These are phyloP conservation scores for Chelon labrosus DNA, from an alignment of 2,797 vertebrate species.

Conservation along the genomic window DNA sequence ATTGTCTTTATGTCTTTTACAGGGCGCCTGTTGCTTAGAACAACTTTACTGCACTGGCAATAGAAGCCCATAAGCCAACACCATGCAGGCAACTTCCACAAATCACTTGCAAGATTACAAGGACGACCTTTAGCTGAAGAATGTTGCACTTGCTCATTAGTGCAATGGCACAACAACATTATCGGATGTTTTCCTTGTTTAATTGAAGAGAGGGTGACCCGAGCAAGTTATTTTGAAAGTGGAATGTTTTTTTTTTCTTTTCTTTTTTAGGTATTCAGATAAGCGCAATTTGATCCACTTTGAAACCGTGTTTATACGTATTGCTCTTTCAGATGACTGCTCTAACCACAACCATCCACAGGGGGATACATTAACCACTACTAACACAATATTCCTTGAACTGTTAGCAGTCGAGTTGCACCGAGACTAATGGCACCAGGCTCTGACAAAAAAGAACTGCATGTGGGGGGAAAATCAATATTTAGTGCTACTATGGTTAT, in stretches of 20 bases:
- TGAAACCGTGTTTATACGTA: neutral
- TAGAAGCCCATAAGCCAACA: slow-evolving; percentile 38
- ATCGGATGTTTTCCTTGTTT: neutral
- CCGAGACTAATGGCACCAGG: too few relatives aligned
- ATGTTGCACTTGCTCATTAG: neutral
- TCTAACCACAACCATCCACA: neutral
- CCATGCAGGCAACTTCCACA: slow-evolving; percentile 7
- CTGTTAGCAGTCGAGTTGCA: neutral
- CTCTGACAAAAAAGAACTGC: too few relatives aligned
- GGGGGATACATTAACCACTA: neutral
- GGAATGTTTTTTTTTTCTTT: too few relatives aligned
- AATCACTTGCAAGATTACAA: slow-evolving; percentile 12
- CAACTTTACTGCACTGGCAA: slow-evolving; percentile 12
- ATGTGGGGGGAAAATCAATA: neutral
- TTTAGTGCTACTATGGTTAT: neutral
- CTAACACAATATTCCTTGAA: neutral
- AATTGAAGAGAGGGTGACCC: neutral
- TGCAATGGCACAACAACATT: neutral
- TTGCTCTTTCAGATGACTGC: neutral
- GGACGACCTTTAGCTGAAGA: neutral
- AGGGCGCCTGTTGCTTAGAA: neutral
- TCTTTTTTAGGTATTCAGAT: neutral
- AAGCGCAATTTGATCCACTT: neutral
- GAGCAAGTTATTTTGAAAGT: neutral
- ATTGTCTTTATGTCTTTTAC: slow-evolving; percentile 19